These are phyloP conservation scores for Oscheius sp. DNA, from an alignment of 1,140 invertebrate species.

Conservation along the genomic window DNA sequence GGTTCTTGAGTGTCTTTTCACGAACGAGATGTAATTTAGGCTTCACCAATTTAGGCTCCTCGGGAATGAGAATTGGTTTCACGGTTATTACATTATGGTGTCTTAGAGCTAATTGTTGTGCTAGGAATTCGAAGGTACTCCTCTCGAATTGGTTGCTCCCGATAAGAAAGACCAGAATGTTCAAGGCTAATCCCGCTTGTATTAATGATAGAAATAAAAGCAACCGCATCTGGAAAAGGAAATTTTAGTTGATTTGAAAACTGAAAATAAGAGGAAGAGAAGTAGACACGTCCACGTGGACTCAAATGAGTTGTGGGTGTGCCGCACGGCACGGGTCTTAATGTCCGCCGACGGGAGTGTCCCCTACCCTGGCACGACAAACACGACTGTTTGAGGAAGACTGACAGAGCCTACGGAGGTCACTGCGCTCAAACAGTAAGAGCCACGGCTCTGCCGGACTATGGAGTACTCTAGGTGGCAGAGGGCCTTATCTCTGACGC, in stretches of 20 bases:
- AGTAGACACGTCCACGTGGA: neutral
- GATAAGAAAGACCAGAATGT: conserved; percentile 55
- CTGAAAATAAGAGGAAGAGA: neutral
- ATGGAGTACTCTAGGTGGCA: neutral
- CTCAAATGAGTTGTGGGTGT: neutral
- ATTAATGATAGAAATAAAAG: neutral
- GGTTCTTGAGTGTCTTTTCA: conserved; percentile 56
- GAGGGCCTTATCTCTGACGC: too few relatives aligned
- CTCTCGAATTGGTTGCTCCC: conserved; percentile 59
- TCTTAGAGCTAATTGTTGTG: conserved; percentile 56
- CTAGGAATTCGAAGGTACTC: conserved; percentile 53
- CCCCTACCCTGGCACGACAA: conserved; percentile 10
- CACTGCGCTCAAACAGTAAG: neutral
- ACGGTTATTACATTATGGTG: conserved; percentile 57
- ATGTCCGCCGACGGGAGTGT: conserved; percentile 7
- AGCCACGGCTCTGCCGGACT: too few relatives aligned
- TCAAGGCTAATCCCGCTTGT: conserved; percentile 22
- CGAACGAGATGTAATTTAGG: conserved; percentile 52
- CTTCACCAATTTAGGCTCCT: conserved; percentile 56
- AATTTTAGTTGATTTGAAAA: too few relatives aligned
- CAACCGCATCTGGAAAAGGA: neutral
- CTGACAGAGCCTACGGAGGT: neutral
- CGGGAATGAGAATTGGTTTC: conserved; percentile 60
- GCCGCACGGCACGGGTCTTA: neutral
- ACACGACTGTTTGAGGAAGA: neutral